Percentiles rank a stretch among this genome's conserved stretches.
Conservation (phyloP, 2,113 vertebrate genomes). For the Platycercus adscitus region DNA sequence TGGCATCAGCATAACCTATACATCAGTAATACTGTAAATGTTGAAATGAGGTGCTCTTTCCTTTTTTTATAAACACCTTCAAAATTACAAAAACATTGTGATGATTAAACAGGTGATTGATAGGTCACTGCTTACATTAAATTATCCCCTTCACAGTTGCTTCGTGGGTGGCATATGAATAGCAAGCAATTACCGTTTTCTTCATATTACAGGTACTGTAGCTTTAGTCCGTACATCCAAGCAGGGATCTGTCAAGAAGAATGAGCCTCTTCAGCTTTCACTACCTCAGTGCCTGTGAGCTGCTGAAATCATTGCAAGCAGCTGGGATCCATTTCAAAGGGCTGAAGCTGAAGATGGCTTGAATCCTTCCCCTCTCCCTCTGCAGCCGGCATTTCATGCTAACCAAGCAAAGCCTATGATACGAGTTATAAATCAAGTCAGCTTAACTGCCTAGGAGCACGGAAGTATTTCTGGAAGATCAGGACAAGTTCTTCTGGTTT, state of each 20-base stretch:
- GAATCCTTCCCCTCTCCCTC: not conserved
- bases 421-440: not conserved
- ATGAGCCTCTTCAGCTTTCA: not conserved
- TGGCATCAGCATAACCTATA: not conserved
- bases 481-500: not conserved
- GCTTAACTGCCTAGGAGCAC: not conserved
- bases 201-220: not conserved
- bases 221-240: constrained; percentile 26
- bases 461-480: not conserved
- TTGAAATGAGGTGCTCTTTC: not conserved
- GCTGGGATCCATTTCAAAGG: constrained; percentile 55
- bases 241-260: constrained; percentile 6
- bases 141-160: constrained; percentile 53
- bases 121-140: not conserved
- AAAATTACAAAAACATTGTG: not conserved
- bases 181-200: constrained; percentile 60
- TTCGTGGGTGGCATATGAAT: constrained; percentile 63
- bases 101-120: not conserved
- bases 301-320: constrained; percentile 67
- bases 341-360: constrained; percentile 42
- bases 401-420: not conserved
- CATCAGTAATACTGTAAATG: not conserved
- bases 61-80: not conserved
- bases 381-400: not conserved
- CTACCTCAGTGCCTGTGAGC: constrained; percentile 70